A percentile compares a stretch with the other conserved stretches of the same genome.
phyloP scores from a whole-genome alignment of 2,888 invertebrate genomes.

The Lumbricus terrestris region DNA sequence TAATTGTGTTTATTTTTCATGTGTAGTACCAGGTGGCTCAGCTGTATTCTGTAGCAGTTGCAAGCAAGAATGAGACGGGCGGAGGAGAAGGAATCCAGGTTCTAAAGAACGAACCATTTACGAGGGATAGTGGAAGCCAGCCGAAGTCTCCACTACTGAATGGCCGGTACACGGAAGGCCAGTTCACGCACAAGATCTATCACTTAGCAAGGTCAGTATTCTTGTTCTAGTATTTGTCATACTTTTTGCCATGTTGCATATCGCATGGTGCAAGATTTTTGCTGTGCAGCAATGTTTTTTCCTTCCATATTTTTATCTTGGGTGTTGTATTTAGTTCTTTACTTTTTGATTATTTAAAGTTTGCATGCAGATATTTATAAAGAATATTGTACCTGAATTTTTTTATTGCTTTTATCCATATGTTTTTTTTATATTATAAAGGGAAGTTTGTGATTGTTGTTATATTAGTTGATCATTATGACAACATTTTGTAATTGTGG shows the following conservation, averaged over 20 bases:
- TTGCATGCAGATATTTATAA: background rate
- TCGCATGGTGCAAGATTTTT: background rate
- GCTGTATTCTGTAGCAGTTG: constrained; percentile 89
- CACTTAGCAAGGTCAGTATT: constrained; percentile 71
- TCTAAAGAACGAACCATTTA: constrained; percentile 95
- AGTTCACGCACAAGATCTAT: constrained; percentile 99
- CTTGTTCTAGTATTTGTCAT: background rate
- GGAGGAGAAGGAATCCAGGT: constrained; percentile 77
- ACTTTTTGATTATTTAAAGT: background rate
- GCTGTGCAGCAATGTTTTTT: too few species aligned
- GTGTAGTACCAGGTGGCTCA: constrained; percentile 96
- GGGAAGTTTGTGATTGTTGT: background rate
- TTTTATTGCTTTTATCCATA: background rate
- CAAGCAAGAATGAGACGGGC: constrained; percentile 71
- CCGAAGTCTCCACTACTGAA: constrained; percentile 67
- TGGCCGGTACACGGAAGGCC: constrained; percentile 79
- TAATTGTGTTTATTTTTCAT: background rate
- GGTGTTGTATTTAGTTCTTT: background rate
- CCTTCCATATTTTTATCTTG: background rate
- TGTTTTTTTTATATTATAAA: background rate
- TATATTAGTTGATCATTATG: background rate
- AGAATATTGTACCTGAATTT: background rate
- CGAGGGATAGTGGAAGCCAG: constrained; percentile 54
- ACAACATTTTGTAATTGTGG: background rate
- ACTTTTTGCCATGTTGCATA: too few species aligned